Conservation (phyloP, 2,113 vertebrate genomes). For the Tringa solitaria region DNA sequence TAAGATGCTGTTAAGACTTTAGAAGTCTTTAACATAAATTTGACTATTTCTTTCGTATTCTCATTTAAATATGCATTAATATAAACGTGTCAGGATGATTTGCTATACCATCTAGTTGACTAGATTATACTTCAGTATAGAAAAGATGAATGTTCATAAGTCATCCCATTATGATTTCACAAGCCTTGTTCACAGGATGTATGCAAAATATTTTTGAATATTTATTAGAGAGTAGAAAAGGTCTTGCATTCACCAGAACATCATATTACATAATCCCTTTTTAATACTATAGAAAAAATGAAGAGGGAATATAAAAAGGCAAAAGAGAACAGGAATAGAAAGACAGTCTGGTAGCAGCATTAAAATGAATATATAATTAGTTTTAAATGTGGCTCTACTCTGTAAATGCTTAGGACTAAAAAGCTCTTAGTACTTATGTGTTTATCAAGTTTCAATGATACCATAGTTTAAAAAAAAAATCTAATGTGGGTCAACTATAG, state of each 20-base stretch:
- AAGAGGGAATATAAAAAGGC: not conserved
- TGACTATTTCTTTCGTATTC: constrained; percentile 62
- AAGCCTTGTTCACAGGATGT: constrained; percentile 42
- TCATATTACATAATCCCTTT: constrained; percentile 28
- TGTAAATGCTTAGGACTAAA: not conserved
- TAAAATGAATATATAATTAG: constrained; percentile 8
- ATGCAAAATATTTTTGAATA: constrained; percentile 63
- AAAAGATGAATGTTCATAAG: constrained; percentile 46
- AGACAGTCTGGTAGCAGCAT: not conserved
- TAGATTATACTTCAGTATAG: constrained; percentile 43
- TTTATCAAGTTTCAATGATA: not conserved
- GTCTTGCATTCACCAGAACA: constrained; percentile 14
- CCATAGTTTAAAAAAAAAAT: not conserved
- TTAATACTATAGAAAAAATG: not conserved
- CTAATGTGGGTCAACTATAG: not conserved
- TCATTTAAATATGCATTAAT: constrained; percentile 66
- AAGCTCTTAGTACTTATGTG: not conserved
- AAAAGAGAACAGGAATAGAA: constrained; percentile 3
- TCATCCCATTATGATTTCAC: constrained; percentile 51
- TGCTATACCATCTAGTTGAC: constrained; percentile 34
- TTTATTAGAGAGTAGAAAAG: constrained; percentile 49
- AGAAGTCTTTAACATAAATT: constrained; percentile 72
- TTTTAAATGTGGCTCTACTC: not conserved
- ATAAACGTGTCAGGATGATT: constrained; percentile 56
- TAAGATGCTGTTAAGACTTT: constrained; percentile 62